Conservation (phyloP, 2,888 invertebrate species). For the Colostygia pectinataria region DNA sequence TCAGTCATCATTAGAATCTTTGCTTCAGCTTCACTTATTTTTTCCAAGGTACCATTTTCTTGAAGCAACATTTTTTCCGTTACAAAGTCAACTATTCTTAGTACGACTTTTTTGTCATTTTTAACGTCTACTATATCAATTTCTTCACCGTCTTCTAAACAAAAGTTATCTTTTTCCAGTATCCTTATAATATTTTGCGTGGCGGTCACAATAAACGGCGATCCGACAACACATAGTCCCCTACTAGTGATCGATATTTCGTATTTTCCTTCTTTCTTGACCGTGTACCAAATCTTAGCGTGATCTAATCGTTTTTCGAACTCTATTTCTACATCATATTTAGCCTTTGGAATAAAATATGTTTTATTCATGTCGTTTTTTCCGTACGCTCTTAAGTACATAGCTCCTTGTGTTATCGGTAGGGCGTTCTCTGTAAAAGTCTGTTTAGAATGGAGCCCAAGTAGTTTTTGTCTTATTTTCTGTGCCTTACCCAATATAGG, state of each 20-base stretch:
- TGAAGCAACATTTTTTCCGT: conserved; percentile 81
- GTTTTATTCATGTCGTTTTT: conserved; percentile 76
- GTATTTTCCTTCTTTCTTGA: conserved; percentile 79
- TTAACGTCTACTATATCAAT: conserved; percentile 72
- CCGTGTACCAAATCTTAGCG: conserved; percentile 77
- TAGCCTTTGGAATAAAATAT: conserved; percentile 73
- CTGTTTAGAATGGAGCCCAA: conserved; percentile 65
- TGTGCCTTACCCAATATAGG: conserved; percentile 76
- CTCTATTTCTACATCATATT: conserved; percentile 78
- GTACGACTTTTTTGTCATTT: conserved; percentile 73
- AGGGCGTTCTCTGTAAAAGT: conserved; percentile 65
- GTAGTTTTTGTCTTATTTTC: conserved; percentile 68
- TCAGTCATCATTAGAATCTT: conserved; percentile 63
- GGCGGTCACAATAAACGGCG: conserved; percentile 81
- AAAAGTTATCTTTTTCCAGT: conserved; percentile 65
- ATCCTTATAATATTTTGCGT: conserved; percentile 60
- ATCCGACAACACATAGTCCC: conserved; percentile 82
- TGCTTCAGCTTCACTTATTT: conserved; percentile 73
- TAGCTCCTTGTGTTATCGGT: conserved; percentile 72
- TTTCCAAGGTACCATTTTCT: conserved; percentile 77
- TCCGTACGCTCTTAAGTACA: conserved; percentile 70
- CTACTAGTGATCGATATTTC: conserved; percentile 82
- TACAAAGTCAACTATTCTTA: conserved; percentile 80
- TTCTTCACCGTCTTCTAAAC: conserved; percentile 75
- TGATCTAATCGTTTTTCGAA: conserved; percentile 72